Evolutionary conservation across 2,888 invertebrate species (phyloP).

Genomic region (Agonopterix arenella): DNA sequence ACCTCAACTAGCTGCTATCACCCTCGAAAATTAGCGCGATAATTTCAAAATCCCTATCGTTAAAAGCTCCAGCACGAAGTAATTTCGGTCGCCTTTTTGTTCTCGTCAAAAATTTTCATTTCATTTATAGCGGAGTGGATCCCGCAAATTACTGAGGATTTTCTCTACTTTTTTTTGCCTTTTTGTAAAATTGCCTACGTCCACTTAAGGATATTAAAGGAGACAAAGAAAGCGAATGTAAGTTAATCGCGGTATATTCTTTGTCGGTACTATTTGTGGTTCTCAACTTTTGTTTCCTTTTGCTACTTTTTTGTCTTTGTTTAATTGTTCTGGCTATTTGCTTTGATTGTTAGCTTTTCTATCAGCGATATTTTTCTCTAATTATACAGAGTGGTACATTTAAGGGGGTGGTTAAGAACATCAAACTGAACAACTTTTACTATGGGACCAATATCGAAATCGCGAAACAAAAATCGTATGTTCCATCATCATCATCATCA

Average conservation of each 20-base stretch:
- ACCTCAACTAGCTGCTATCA: conserved; percentile 1
- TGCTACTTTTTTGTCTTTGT: neutral
- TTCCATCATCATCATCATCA: too few species aligned
- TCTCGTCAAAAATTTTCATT: conserved; percentile 62
- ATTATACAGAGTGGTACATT: too few species aligned
- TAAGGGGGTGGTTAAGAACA: too few species aligned
- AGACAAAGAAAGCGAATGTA: conserved; percentile 48
- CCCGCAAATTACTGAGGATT: conserved; percentile 63
- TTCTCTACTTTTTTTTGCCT: conserved; percentile 45
- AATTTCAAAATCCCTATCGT: conserved; percentile 30
- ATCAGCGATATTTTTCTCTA: too few species aligned
- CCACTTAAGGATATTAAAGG: conserved; percentile 71
- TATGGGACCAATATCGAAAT: too few species aligned
- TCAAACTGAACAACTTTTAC: too few species aligned
- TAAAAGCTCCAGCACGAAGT: conserved; percentile 20
- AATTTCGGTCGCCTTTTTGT: conserved; percentile 37
- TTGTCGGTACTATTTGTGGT: conserved; percentile 1
- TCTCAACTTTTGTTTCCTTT: neutral
- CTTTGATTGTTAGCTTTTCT: too few species aligned
- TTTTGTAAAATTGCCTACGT: conserved; percentile 66
- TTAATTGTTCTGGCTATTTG: neutral
- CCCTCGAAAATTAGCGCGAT: conserved; percentile 21
- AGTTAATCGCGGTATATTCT: conserved; percentile 39
- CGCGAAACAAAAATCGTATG: too few species aligned
- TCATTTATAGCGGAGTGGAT: conserved; percentile 59